Base-by-base conservation (phyloP, 2,888 invertebrate species). In the Aporophyla nigra region DNA sequence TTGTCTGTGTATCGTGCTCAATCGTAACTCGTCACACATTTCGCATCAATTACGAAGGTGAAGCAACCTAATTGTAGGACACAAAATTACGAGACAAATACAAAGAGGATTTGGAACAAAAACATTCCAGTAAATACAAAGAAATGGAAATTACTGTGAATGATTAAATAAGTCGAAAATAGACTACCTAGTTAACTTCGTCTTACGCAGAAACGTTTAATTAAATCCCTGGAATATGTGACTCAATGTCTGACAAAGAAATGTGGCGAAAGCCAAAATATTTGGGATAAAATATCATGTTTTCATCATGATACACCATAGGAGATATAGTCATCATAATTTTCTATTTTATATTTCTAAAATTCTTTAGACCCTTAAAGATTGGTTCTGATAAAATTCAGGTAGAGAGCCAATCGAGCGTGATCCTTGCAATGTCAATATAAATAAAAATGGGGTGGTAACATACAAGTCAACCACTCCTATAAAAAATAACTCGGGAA, bases 1-100 rank as follows among this genome's bases (percentile, higher is more conserved):
- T 76, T 67, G 80, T 76, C 65, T 70, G 76, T 66, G 80, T 80
- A 76, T 75, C 91, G 93, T 93, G 93, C 91, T 89, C 90, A 93
- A 93, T 93, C 93, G 87, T 87, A 82, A 86, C 86, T 88, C 75
- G 76, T 80, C 81, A 74, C 85, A 87, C 80, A 87, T 88, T 87
- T 89, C 86, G 87, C 84, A 84, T 86, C 78, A 76, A 87, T 87
- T 81, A 83, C 82, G 77, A 83, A 87, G 84, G 82, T 79, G 81
- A 80, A 80, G 82, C 76, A 87, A 76, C 80, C 68, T 71, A 61
- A 76, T 80, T 62, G 62, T 76, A 65, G 69, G 59, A 71, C 74
- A 74, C 19, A 53, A 75, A 58, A 66, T 58, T 58, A 67, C 58
- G 21, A 78, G 43, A 56, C 27, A 54, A 66, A 66, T 54, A 56